Evolutionary conservation across 2,888 invertebrate species (phyloP), one percentile per base, ranked within the genome.

Genomic region (Stictocephala bisonia): DNA sequence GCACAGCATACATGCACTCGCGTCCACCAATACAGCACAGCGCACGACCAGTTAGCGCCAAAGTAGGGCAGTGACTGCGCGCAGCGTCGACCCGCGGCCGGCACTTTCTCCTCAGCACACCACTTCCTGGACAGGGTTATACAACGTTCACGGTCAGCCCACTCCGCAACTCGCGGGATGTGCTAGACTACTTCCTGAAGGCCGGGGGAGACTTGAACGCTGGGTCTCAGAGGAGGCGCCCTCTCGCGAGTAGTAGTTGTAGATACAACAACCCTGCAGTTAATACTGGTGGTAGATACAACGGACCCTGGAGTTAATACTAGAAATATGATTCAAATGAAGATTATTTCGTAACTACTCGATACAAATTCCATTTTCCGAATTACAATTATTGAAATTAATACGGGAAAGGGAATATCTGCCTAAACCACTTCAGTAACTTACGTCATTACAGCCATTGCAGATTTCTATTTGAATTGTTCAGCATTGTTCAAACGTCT

Each of bases 31-130:
- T 24, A 26, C 31, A 29, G 18, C 31, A 44, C n/a, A 27, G 31
- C 31, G 2, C 58, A 31, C 64, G 64, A 41, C 64, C 64, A n/a
- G 15, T 26, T 2, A 2, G 44, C 4, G 24, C 64, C 64, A 64
- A 64, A 64, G 64, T 64, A 64, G 64, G 64, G 64, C 64, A 64
- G 64, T 13, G 44, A 64, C 64, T 64, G 64, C 24, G 44, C 64
- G 15, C 64, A 2, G 27, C 40, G 18, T 26, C 15, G 2, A 15
- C 15, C 2, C 27, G 2, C 22, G 26, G 44, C 64, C 44, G 41
- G 41, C 64, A 41, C 64, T 40, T 44, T 15, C 7, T 20, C 53
- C 53, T 18, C 60, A 20, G 27, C 13, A 64, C 64, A 41, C 44
- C 64, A 41, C 44, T 24, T 9, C 40, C 64, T 13, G 53, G 26